Evolutionary conservation across 1,140 invertebrate genomes (phyloP).

Genomic region (Venturia canescens): DNA sequence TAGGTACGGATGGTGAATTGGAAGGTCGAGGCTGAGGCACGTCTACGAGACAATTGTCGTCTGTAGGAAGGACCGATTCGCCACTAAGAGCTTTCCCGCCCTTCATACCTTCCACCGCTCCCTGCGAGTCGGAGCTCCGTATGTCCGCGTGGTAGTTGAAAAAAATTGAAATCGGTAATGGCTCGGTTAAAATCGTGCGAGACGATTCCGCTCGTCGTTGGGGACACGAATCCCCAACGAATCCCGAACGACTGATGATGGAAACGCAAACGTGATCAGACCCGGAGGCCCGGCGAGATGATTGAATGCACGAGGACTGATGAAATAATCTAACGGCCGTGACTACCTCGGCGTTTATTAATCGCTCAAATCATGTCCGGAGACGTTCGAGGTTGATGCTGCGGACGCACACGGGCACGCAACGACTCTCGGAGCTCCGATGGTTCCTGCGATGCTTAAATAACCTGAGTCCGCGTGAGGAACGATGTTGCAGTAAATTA

Average conservation of each 20-base stretch:
- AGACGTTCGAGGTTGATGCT: background rate
- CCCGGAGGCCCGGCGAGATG: background rate
- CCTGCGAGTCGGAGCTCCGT: slow-evolving; percentile 57
- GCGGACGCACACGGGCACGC: background rate
- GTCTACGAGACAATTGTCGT: slow-evolving; percentile 46
- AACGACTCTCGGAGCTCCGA: background rate
- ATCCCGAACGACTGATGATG: slow-evolving; percentile 30
- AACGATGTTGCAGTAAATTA: slow-evolving; percentile 14
- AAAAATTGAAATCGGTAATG: slow-evolving; percentile 68
- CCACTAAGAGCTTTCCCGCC: slow-evolving; percentile 27
- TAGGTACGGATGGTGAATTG: background rate
- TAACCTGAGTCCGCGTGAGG: background rate
- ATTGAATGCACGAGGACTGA: slow-evolving; percentile 15
- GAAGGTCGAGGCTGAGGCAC: slow-evolving; percentile 31
- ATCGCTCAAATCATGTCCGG: background rate
- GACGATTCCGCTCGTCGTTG: slow-evolving; percentile 51
- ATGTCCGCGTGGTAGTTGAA: slow-evolving; percentile 37
- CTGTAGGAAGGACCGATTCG: slow-evolving; percentile 27
- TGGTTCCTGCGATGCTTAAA: background rate
- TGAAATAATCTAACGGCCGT: slow-evolving; percentile 34
- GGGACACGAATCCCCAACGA: slow-evolving; percentile 17
- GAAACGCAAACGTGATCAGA: slow-evolving; percentile 6
- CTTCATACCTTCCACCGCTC: slow-evolving; percentile 24
- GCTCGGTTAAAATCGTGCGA: slow-evolving; percentile 61
- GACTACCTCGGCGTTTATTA: slow-evolving; percentile 12